Conservation (phyloP, 2,888 invertebrate species). For the Corythucha ciliata region DNA sequence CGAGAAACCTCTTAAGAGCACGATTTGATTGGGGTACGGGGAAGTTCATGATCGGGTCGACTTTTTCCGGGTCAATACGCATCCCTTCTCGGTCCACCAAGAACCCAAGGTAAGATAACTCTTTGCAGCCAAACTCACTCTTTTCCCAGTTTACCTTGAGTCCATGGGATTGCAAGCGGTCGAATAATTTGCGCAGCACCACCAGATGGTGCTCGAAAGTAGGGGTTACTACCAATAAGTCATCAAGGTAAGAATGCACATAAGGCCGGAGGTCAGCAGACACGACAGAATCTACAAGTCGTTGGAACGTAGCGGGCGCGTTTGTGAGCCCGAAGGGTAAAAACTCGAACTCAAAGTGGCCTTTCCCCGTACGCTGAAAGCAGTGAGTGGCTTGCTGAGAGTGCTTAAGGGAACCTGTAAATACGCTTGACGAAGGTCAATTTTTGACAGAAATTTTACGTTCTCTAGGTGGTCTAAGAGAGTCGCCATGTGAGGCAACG, state of each 20-base stretch:
- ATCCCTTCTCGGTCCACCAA: conserved; percentile 8
- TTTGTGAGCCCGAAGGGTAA: conserved; percentile 29
- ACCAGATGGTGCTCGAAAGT: conserved; percentile 7
- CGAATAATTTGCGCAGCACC: not conserved
- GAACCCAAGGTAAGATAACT: conserved; percentile 17
- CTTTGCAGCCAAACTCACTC: conserved; percentile 6
- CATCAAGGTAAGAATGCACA: conserved; percentile 3
- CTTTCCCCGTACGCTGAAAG: too few relatives aligned
- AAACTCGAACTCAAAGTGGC: too few relatives aligned
- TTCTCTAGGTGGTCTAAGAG: too few relatives aligned
- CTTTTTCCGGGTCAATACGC: conserved; percentile 17
- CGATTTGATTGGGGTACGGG: conserved; percentile 13
- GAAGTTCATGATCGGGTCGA: conserved; percentile 10
- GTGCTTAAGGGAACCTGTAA: too few relatives aligned
- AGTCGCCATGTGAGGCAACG: too few relatives aligned
- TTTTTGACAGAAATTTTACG: too few relatives aligned
- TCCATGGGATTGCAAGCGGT: conserved; percentile 2
- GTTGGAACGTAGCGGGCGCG: conserved; percentile 22
- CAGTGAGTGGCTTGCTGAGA: too few relatives aligned
- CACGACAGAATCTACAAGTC: conserved; percentile 21
- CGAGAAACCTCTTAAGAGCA: conserved; percentile 17
- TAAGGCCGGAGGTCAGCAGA: conserved; percentile 6
- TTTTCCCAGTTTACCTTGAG: conserved; percentile 11
- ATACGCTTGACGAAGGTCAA: too few relatives aligned
- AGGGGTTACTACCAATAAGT: conserved; percentile 1